A percentile compares a stretch with the other conserved stretches of the same genome.
Conservation (phyloP, 2,113 vertebrate genomes). For the Neogale vison region DNA sequence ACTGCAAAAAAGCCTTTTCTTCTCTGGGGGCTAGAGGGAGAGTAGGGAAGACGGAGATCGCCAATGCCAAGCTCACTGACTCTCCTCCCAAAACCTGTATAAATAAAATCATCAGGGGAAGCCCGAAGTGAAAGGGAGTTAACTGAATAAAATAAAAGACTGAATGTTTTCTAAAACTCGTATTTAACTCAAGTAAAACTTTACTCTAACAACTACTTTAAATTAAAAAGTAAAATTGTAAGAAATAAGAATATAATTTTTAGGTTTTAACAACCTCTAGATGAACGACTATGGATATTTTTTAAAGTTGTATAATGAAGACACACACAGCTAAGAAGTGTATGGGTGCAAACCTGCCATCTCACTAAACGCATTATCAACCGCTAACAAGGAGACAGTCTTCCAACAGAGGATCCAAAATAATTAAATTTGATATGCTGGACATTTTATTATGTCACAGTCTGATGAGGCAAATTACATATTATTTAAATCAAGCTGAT, state of each 20-base stretch:
- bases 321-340: background rate
- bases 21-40: background rate
- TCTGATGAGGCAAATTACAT: background rate
- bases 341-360: background rate
- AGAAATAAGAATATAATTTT: background rate
- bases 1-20: constrained; percentile 36
- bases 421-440: background rate
- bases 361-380: background rate
- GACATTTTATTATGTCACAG: background rate
- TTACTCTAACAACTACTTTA: background rate
- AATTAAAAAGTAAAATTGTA: background rate
- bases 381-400: background rate
- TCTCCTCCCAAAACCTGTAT: background rate
- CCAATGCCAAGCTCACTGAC: background rate
- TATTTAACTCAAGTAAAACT: constrained; percentile 27
- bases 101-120: background rate
- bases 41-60: background rate
- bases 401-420: constrained; percentile 1
- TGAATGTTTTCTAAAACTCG: background rate
- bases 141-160: background rate
- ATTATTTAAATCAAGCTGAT: background rate
- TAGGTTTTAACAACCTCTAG: background rate
- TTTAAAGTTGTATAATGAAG: background rate
- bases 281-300: background rate
- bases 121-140: background rate